Base-by-base conservation (phyloP, 2,888 invertebrate genomes). In the Torymus tubicola region DNA sequence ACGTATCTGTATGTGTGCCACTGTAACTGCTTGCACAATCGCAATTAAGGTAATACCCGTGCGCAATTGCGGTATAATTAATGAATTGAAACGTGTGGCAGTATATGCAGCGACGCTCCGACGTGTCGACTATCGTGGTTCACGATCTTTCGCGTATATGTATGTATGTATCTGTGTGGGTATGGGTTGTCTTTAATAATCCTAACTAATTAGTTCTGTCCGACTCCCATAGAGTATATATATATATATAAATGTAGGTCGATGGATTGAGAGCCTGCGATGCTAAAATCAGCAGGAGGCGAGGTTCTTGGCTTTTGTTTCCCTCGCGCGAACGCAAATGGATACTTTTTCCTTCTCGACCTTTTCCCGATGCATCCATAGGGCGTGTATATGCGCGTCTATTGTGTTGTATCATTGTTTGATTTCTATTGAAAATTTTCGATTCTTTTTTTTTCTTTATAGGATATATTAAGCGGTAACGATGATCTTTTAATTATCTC, bases 11-110 rank as follows among this genome's bases (percentile, higher is more conserved):
- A 81, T 84, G 81, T 21, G 82, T 82, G 80, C 63, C 74, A 73
- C 78, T 50, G 79, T 61, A 64, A 65, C 83, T 4, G 85, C 86
- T 86, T 87, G 84, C 82, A 85, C 86, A 87, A 88, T 87, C 86
- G 87, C 86, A 88, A 88, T 88, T 87, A 88, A 88, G 85, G 84
- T 82, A 84, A 87, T 86, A 86, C 84, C 85, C 85, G 86, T 86
- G 85, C 84, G 86, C 86, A 85, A 85, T 85, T 82, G 81, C 84
- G 81, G 85, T 86, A 85, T 87, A 88, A 88, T 87, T 88, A 88
- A 88, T 87, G 87, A 87, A 87, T 84, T 84, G 85, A 87, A 85
- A 87, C 87, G 86, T 86, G 86, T 71, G 31, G 31, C 3, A 31
- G 31, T 31, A 5, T 31, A 5, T 31, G 31, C 31, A 67, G 85